Evolutionary conservation across 2,888 invertebrate genomes (phyloP).

Genomic region (Poecilus cupreus): DNA sequence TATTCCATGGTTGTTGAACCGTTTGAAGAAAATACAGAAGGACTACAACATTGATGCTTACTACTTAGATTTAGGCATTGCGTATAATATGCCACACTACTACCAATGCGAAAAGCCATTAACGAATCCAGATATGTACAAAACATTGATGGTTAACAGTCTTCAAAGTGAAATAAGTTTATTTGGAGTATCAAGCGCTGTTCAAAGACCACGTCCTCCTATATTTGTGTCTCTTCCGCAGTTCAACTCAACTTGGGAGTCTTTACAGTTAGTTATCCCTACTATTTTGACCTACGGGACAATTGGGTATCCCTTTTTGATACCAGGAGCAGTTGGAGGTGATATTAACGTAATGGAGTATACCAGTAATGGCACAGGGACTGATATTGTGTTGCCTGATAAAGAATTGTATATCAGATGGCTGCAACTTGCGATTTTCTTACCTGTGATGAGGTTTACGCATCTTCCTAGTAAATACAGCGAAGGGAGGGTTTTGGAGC

Average conservation of each 20-base stretch:
- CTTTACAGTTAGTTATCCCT: slow-evolving; percentile 82
- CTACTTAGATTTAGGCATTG: slow-evolving; percentile 87
- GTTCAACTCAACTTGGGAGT: slow-evolving; percentile 92
- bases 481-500: slow-evolving; percentile 83
- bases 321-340: slow-evolving; percentile 96
- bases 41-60: slow-evolving; percentile 90
- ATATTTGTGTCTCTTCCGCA: slow-evolving; percentile 91
- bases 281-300: slow-evolving; percentile 91
- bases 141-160: slow-evolving; percentile 81
- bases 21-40: slow-evolving; percentile 81
- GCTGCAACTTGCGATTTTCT: slow-evolving; percentile 92
- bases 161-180: slow-evolving; percentile 79
- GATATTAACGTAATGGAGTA: slow-evolving; percentile 83
- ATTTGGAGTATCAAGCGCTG: slow-evolving; percentile 89
- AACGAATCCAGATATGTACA: slow-evolving; percentile 89
- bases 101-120: slow-evolving; percentile 85
- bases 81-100: slow-evolving; percentile 90
- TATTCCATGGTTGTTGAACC: slow-evolving; percentile 85
- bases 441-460: slow-evolving; percentile 94
- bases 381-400: slow-evolving; percentile 78
- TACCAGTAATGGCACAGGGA: slow-evolving; percentile 71
- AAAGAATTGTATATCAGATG: slow-evolving; percentile 91
- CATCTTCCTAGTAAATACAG: slow-evolving; percentile 92
- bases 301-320: slow-evolving; percentile 93
- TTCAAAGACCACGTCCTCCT: slow-evolving; percentile 87